Conservation (phyloP, 1,140 invertebrate species). For the Samia ricini region DNA sequence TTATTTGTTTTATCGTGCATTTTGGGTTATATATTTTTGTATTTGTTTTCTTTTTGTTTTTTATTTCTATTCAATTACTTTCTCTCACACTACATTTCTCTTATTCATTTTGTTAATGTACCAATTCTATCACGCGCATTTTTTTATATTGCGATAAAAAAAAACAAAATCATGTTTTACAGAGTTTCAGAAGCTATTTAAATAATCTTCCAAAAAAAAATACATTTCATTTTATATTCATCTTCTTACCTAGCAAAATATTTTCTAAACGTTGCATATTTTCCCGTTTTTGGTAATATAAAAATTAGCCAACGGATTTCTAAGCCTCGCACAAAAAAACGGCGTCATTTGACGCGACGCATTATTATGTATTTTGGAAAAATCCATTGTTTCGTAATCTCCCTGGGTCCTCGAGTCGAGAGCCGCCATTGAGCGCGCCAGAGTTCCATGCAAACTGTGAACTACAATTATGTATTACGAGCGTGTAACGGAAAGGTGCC, state of each 20-base stretch:
- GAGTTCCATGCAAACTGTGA: conserved; percentile 41
- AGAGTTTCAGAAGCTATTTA: too few relatives aligned
- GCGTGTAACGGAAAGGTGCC: conserved; percentile 37
- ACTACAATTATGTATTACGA: conserved; percentile 46
- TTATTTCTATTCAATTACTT: too few relatives aligned
- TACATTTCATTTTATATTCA: too few relatives aligned
- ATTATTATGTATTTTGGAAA: conserved; percentile 75
- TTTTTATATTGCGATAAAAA: too few relatives aligned
- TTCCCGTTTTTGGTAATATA: not conserved
- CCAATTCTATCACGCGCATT: too few relatives aligned
- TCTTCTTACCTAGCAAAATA: not conserved
- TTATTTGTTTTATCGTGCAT: too few relatives aligned
- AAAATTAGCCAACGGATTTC: conserved; percentile 30
- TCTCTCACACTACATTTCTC: too few relatives aligned
- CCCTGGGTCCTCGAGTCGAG: conserved; percentile 53
- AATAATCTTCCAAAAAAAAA: too few relatives aligned
- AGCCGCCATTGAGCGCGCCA: conserved; percentile 49
- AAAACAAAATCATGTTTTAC: too few relatives aligned
- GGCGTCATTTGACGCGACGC: conserved; percentile 61
- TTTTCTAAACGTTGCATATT: not conserved
- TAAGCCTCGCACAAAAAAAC: conserved; percentile 47
- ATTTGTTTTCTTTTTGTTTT: too few relatives aligned
- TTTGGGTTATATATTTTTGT: too few relatives aligned
- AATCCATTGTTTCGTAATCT: conserved; percentile 74
- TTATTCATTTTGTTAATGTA: too few relatives aligned